Percentiles rank a stretch among this genome's conserved stretches.
Conservation (phyloP, 2,113 vertebrate species). For the Urocitellus parryii region DNA sequence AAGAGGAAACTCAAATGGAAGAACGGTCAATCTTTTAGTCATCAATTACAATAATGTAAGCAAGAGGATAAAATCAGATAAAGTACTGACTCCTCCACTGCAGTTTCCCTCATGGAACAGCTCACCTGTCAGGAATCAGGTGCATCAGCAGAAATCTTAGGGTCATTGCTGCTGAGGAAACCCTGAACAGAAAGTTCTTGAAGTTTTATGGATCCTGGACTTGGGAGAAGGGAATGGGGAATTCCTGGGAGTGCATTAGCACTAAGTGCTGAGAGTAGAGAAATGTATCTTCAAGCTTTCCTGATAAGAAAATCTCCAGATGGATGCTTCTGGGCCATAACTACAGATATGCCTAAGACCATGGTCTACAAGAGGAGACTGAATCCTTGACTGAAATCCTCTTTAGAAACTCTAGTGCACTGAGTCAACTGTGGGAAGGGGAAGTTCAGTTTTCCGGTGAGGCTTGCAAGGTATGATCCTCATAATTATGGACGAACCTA, state of each 20-base stretch:
- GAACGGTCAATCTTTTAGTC: neutral
- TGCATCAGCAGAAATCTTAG: neutral
- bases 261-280: neutral
- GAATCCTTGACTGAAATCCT: too few species aligned
- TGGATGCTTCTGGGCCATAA: neutral
- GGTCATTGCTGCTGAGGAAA: neutral
- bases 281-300: neutral
- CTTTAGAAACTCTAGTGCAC: neutral
- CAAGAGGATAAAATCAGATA: neutral
- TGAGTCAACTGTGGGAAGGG: neutral
- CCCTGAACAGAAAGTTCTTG: neutral
- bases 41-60: neutral
- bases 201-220: neutral
- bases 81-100: neutral
- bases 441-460: neutral
- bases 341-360: neutral
- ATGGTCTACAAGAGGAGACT: neutral
- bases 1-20: neutral
- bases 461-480: neutral
- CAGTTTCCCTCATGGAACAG: neutral
- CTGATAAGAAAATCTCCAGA: neutral
- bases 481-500: neutral
- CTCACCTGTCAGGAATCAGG: neutral
- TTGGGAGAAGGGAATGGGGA: neutral
- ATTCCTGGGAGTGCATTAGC: neutral